Evolutionary conservation across 2,797 vertebrate species (phyloP).

Genomic region (Prionace glauca): DNA sequence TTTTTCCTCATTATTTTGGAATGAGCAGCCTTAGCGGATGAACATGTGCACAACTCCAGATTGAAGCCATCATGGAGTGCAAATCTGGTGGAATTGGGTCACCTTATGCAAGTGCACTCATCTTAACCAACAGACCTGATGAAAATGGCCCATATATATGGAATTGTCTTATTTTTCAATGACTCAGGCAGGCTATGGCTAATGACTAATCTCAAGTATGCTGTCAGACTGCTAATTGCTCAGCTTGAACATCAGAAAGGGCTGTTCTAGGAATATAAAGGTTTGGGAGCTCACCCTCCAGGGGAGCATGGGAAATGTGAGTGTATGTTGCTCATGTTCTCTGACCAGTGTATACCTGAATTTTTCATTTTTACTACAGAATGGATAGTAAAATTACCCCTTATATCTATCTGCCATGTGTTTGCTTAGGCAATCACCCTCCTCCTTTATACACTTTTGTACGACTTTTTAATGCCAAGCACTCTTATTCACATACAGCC

Average conservation of each 20-base stretch:
- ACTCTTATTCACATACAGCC: neutral
- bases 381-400: neutral
- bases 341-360: neutral
- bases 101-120: neutral
- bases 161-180: neutral
- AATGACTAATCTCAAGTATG: neutral
- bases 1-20: too few relatives aligned
- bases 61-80: too few relatives aligned
- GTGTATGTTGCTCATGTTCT: neutral
- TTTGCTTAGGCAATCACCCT: neutral
- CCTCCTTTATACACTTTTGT: neutral
- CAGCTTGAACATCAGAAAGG: neutral
- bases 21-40: too few relatives aligned
- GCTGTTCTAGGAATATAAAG: neutral
- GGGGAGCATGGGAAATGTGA: neutral
- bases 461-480: neutral
- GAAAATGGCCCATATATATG: neutral
- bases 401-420: neutral
- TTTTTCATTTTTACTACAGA: neutral
- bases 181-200: neutral
- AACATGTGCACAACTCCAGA: too few relatives aligned
- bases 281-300: neutral
- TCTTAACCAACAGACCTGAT: neutral
- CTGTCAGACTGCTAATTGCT: neutral
- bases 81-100: too few relatives aligned